Evolutionary conservation across 1,140 invertebrate species (phyloP), one percentile per base, ranked within the genome.

Genomic region (Sinella curviseta): DNA sequence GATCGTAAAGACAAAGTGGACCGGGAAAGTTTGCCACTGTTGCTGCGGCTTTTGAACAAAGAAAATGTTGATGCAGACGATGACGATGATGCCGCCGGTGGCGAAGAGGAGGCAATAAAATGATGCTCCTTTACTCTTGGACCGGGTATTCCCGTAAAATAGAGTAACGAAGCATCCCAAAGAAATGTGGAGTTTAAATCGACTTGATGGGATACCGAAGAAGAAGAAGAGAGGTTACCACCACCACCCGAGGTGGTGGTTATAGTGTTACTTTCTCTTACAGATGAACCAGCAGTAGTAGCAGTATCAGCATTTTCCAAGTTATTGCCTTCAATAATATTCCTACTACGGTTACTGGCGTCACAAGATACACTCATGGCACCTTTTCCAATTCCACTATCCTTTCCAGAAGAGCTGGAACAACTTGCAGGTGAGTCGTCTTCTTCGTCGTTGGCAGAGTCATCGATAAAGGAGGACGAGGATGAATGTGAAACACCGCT

Each of bases 91-190:
- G 57, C 14, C 57, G 14, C 12, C 24, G 57, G 24, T 16, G 14
- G 12, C 24, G 57, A 26, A 12, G 8, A 12, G 8, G 20, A 8
- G 8, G 39, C 39, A 14, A 4, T 16, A n/a, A 78, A 74, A 73
- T 74, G 67, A 33, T 36, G 17, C 8, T 28, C 39, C 55, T 78
- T 78, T n/a, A 78, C 33, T 78, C 36, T 78, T 0, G 60, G 77
- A 54, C n/a, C 70, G 0, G 77, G 20, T 48, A 74, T 20, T n/a
- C 77, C 67, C 14, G 67, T 78, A 28, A 74, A 74, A 34, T 74
- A 78, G 31, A 78, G 77, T 0, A 78, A 17, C 30, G 77, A 78
- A 1, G 77, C 77, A 57, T 67, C 73, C 77, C 77, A 78, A n/a
- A 74, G 28, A 39, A 78, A 33, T 16, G 77, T n/a, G 4, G 24